Evolutionary conservation across 1,140 invertebrate species (phyloP).

Genomic region (Geopemphigus sp.): DNA sequence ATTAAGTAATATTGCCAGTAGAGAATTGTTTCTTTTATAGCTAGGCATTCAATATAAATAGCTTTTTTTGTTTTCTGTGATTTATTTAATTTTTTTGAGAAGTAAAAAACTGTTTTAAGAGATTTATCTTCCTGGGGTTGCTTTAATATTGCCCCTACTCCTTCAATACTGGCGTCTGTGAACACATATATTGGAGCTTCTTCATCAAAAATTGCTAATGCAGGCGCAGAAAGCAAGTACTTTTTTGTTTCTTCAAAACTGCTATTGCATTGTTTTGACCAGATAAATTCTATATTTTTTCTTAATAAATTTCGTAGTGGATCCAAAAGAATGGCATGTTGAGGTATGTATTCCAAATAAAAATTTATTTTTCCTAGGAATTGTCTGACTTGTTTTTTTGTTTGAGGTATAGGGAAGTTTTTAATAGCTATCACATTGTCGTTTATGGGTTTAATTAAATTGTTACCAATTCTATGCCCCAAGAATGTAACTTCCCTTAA

Average conservation of each 20-base stretch:
- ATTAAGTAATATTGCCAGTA: conserved; percentile 57
- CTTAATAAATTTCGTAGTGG: neutral
- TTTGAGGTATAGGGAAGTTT: conserved; percentile 53
- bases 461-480: conserved; percentile 54
- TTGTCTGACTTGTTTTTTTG: conserved; percentile 52
- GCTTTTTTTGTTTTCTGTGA: conserved; percentile 54
- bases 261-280: conserved; percentile 1
- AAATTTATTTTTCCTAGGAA: conserved; percentile 55
- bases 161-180: conserved; percentile 52
- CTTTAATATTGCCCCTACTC: conserved; percentile 52
- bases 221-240: neutral
- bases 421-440: conserved; percentile 55
- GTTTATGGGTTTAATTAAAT: conserved; percentile 51
- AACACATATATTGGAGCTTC: conserved; percentile 50
- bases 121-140: conserved; percentile 29
- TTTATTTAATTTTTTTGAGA: conserved; percentile 55
- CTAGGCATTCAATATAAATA: conserved; percentile 55
- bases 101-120: conserved; percentile 51
- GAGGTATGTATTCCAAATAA: conserved; percentile 52
- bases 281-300: neutral
- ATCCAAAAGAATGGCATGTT: neutral
- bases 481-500: conserved; percentile 54
- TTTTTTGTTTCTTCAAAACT: neutral
- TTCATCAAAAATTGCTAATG: conserved; percentile 50
- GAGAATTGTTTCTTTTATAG: conserved; percentile 56